phyloP scores from a whole-genome alignment of 2,888 invertebrate genomes.

The Strigamia transsilvanica region DNA sequence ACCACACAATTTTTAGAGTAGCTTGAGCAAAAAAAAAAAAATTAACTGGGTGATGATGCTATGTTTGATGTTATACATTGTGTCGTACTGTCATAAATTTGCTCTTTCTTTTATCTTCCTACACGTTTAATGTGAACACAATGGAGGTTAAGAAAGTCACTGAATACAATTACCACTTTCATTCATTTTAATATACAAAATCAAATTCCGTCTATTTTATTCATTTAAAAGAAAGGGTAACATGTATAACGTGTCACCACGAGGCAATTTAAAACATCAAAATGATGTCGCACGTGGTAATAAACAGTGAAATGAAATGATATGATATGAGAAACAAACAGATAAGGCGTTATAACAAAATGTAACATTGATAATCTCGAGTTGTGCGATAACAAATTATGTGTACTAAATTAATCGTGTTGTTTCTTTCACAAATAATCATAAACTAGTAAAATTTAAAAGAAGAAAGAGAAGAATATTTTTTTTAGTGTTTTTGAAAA shows the following conservation, averaged over 20 bases:
- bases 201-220: neutral
- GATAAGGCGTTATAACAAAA: too few species aligned
- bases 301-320: neutral
- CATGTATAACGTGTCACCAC: neutral
- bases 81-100: neutral
- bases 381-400: too few species aligned
- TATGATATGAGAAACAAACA: neutral
- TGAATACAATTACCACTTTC: neutral
- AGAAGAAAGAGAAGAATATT: neutral
- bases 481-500: neutral
- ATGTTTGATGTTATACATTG: neutral
- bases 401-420: too few species aligned
- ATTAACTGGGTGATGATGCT: neutral
- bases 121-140: neutral
- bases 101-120: neutral
- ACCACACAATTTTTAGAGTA: neutral
- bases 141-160: neutral
- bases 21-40: neutral
- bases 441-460: neutral
- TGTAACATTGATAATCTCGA: too few species aligned
- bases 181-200: neutral
- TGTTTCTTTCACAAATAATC: too few species aligned
- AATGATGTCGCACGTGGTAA: neutral
- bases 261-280: neutral
- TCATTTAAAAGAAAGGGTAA: neutral